Evolutionary conservation across 2,888 invertebrate genomes (phyloP), one percentile per base, ranked within the genome.

Genomic region (Ashinkailepas kermadecensis): DNA sequence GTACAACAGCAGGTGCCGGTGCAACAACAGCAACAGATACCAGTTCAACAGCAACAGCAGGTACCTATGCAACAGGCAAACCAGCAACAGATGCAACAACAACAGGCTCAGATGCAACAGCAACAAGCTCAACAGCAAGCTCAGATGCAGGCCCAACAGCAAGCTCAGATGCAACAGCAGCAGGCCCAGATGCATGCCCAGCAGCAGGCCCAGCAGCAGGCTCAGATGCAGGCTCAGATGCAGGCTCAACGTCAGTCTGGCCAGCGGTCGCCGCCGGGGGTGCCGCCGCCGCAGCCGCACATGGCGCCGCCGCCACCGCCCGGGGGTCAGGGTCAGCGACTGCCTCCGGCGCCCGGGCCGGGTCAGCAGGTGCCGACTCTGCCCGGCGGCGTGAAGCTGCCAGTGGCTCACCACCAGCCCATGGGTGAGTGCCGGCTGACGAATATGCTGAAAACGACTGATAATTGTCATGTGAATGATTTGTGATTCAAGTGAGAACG

Each of bases 181-280:
- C 65, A 67, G 4, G 65, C 65, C 23, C 65, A 67, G 65, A 67
- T 67, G 65, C 65, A 67, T 13, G 54, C 54, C 9, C 74, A 74
- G 74, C 39, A 54, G 39, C 54, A 74, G n/a, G 78, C 79, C 0
- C 78, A 78, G 58, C n/a, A 57, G 78, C 78, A 57, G 78, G 78
- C 78, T 13, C 78, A 78, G 57, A 74, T 74, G 39, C 54, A 74
- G n/a, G 78, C 79, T 10, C 78, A 78, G 58, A 56, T 78, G 78
- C 78, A 57, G 78, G 78, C 78, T 13, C 78, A 78, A 23, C 56
- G n/a, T 10, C 58, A 57, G 57, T 23, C 13, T 1, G 79, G 58
- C 0, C 58, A 25, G 58, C 58, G 58, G 4, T 9, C 11, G 25
- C 79, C 59, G n/a, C 58, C 59, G 25, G 79, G 58, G 15, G 58